These are phyloP conservation scores for Parambassis ranga DNA, from an alignment of 2,797 vertebrate genomes.

Conservation along the genomic window DNA sequence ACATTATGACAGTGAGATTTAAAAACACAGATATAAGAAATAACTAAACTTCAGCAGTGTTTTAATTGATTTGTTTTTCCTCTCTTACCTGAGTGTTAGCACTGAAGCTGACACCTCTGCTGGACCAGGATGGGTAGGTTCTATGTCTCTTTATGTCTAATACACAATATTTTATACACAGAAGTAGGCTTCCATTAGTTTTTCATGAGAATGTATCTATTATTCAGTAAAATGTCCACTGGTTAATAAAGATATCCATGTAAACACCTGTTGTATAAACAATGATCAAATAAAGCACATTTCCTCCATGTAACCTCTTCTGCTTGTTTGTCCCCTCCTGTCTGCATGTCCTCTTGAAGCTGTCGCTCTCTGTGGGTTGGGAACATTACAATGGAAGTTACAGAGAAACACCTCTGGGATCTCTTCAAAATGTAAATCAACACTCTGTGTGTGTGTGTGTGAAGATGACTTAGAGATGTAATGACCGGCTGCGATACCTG, in stretches of 20 bases:
- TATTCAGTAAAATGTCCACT: too few species aligned
- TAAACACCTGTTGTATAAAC: too few species aligned
- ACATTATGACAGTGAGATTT: too few species aligned
- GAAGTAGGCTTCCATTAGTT: too few species aligned
- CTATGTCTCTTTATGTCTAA: too few species aligned
- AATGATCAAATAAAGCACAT: too few species aligned
- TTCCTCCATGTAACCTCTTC: too few species aligned
- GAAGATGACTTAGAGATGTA: background rate
- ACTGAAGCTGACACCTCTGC: constrained; percentile 10
- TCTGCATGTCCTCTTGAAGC: constrained; percentile 25
- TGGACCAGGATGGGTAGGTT: constrained; percentile 42
- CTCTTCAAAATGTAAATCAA: constrained; percentile 75
- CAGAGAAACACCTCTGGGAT: constrained; percentile 74
- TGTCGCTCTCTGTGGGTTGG: constrained; percentile 81
- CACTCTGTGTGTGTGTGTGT: background rate
- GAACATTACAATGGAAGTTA: constrained; percentile 77
- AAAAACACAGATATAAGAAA: rapidly evolving
- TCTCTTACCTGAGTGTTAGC: background rate
- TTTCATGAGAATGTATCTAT: too few species aligned
- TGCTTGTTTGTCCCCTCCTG: background rate
- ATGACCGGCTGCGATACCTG: too few species aligned
- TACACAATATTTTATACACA: too few species aligned
- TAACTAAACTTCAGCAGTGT: background rate
- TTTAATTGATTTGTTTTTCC: rapidly evolving
- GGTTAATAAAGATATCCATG: too few species aligned